These are phyloP conservation scores for Silurus lanzhouensis DNA, from an alignment of 2,797 vertebrate species.

Conservation along the genomic window DNA sequence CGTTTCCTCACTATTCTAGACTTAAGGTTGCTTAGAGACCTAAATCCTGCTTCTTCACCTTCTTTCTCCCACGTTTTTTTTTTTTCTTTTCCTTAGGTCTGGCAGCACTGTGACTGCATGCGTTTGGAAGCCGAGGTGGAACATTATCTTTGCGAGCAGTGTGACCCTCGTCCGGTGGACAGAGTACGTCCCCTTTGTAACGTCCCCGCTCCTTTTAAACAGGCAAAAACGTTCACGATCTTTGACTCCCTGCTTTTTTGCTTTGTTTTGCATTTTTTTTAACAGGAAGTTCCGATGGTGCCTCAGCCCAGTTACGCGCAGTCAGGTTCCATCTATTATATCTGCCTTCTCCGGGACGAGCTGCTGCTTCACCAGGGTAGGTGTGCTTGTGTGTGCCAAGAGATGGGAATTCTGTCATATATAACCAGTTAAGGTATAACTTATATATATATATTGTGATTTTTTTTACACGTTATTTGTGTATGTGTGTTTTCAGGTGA, in stretches of 20 bases:
- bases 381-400: constrained; percentile 1
- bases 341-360: constrained; percentile 93
- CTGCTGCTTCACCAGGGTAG: constrained; percentile 95
- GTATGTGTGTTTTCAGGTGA: constrained; percentile 72
- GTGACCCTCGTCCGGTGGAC: constrained; percentile 88
- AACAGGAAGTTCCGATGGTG: constrained; percentile 96
- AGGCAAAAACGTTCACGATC: background rate
- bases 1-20: too few species aligned
- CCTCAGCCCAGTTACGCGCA: constrained; percentile 96
- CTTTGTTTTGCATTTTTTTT: constrained; percentile 5
- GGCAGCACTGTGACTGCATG: constrained; percentile 99
- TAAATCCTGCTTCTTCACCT: background rate
- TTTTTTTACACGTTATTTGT: background rate
- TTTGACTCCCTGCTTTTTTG: background rate
- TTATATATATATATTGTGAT: background rate
- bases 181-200: constrained; percentile 72
- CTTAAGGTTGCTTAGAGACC: too few species aligned
- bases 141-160: constrained; percentile 96
- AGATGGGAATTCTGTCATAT: background rate
- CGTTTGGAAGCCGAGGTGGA: constrained; percentile 91
- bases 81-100: constrained; percentile 77
- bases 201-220: background rate
- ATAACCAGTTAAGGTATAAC: background rate
- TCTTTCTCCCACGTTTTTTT: background rate
- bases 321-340: constrained; percentile 95